Base-by-base conservation (phyloP, 2,797 vertebrate genomes). In the Enteromius viviparus region DNA sequence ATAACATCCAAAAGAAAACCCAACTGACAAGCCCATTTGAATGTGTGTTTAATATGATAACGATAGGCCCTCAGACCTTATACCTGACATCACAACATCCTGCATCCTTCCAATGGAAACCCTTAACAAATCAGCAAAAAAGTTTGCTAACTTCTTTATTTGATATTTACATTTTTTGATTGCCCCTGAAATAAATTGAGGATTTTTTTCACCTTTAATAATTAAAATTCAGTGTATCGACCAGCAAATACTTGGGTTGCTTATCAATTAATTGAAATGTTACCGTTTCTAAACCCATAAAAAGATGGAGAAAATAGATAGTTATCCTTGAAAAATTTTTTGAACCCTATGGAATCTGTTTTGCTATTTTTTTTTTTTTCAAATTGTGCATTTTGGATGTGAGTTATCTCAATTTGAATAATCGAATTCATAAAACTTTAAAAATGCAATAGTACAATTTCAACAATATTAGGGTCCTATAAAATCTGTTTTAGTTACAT, bases 21-120 rank as follows among this genome's bases (percentile, higher is more conserved):
- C 88, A 85, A 85, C 89, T 93, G 92, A 93, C 91, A 93, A 92
- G 90, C 91, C 87, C 87, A 92, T 94, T 93, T 94, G 90, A 93
- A 94, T 93, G 91, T 89, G 92, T 86, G 91, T 91, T 91, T 92
- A 93, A 93, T 93, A 93, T 93, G 92, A 93, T 75, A 90, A 91
- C 84, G 89, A 88, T 87, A 89, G 89, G 86, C 37, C 80, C 69
- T 81, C 29, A 71, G 17, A 80, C 70, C 42, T 4, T 15, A 58
- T 23, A n/a, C 68, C 55, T 37, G 87, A 87, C 83, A 55, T 75
- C 21, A 42, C 79, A 26, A 8, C 55, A 80, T 62, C 19, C 75
- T 64, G 26, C 51, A 21, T 68, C 32, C 37, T 83, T 85, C 83
- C 12, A 19, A 32, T 47, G 8, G 11, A 81, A 72, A 72, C 14